Evolutionary conservation across 1,140 invertebrate genomes (phyloP).

Genomic region (Drosophila sproati): DNA sequence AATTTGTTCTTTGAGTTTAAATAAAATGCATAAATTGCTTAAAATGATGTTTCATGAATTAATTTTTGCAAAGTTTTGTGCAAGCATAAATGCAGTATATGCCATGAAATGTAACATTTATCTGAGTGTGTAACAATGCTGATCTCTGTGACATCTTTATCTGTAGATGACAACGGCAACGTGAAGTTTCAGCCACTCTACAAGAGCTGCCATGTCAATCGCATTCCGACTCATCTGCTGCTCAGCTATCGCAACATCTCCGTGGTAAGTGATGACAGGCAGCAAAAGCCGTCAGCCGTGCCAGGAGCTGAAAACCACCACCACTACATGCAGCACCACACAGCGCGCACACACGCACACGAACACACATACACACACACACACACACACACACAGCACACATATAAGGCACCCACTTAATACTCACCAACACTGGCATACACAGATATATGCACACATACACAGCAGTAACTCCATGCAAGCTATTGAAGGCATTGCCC

Average conservation of each 20-base stretch:
- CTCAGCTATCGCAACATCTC: conserved; percentile 86
- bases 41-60: not conserved
- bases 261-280: conserved; percentile 80
- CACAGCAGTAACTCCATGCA: conserved; percentile 12
- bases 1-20: too few species aligned
- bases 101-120: not conserved
- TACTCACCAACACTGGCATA: conserved; percentile 7
- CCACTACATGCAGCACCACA: conserved; percentile 41
- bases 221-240: conserved; percentile 86
- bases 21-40: not conserved
- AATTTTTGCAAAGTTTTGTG: not conserved
- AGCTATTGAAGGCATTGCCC: conserved; percentile 35
- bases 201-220: conserved; percentile 86
- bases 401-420: conserved; percentile 8
- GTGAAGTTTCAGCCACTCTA: conserved; percentile 87
- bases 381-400: conserved; percentile 31
- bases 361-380: conserved; percentile 31
- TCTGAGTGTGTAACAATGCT: conserved; percentile 27
- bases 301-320: conserved; percentile 34
- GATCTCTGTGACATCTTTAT: conserved; percentile 42
- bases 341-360: conserved; percentile 28
- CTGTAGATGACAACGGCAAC: conserved; percentile 82
- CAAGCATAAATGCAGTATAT: not conserved
- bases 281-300: conserved; percentile 56
- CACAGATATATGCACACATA: not conserved